These are phyloP conservation scores for Peromyscus aztecus DNA, from an alignment of 2,797 vertebrate species.

Conservation along the genomic window DNA sequence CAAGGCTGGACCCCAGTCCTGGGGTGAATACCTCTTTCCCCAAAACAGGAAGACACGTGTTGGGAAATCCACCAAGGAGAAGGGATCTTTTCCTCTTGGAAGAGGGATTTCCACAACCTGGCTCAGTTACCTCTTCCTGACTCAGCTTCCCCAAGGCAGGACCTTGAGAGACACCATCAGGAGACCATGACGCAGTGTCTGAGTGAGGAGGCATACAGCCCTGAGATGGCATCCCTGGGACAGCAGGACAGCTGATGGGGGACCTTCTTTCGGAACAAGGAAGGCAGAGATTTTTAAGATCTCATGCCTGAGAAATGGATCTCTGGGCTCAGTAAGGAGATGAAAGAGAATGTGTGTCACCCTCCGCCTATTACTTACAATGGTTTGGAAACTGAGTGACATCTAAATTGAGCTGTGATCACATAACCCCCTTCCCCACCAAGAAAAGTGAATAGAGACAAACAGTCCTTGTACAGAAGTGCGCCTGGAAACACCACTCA, in stretches of 20 bases:
- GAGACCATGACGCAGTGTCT: fast-evolving
- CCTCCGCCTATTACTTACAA: neutral
- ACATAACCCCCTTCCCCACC: neutral
- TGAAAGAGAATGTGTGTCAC: fast-evolving
- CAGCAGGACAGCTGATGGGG: neutral
- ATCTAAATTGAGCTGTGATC: neutral
- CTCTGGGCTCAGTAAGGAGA: neutral
- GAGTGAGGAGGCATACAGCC: neutral
- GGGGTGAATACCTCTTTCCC: neutral
- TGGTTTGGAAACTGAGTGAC: neutral
- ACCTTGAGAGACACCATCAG: neutral
- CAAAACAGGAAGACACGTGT: neutral
- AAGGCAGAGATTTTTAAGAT: neutral
- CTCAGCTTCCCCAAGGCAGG: neutral
- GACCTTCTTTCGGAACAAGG: neutral
- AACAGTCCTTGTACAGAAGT: neutral
- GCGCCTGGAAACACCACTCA: neutral
- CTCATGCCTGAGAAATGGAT: neutral
- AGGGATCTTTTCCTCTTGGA: neutral
- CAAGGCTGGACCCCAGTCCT: neutral
- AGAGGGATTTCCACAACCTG: neutral
- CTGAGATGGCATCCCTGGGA: neutral
- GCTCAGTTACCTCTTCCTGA: neutral
- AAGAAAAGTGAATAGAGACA: neutral
- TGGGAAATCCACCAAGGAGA: neutral